Percentiles rank a stretch among this genome's conserved stretches.
These are phyloP conservation scores for Julus scanicus DNA, from an alignment of 2,888 invertebrate genomes.

Conservation along the genomic window DNA sequence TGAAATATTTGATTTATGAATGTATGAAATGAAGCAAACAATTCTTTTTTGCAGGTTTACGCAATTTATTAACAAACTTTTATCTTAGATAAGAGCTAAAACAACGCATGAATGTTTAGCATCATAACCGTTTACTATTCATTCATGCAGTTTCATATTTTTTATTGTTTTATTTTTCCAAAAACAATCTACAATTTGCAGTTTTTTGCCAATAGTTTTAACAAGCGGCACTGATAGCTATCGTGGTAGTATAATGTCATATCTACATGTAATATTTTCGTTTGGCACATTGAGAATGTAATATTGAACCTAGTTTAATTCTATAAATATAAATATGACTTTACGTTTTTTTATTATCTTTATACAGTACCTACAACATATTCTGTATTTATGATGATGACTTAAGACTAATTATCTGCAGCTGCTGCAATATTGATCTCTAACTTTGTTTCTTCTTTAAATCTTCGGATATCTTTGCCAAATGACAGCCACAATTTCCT, in stretches of 20 bases:
- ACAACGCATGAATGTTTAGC: not conserved
- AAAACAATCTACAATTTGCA: not conserved
- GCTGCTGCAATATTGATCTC: too few relatives aligned
- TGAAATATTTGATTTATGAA: too few relatives aligned
- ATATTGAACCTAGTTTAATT: not conserved
- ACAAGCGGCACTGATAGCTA: not conserved
- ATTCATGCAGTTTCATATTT: not conserved
- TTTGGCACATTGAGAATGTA: not conserved
- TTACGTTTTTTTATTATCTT: too few relatives aligned
- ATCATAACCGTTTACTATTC: not conserved
- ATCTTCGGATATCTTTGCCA: too few relatives aligned
- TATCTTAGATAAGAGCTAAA: not conserved
- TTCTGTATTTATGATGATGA: too few relatives aligned
- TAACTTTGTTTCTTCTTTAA: too few relatives aligned
- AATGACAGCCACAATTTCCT: not conserved
- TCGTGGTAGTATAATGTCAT: not conserved
- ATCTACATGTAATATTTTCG: slow-evolving; percentile 10
- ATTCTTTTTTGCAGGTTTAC: not conserved
- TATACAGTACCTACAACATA: too few relatives aligned
- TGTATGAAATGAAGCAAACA: not conserved
- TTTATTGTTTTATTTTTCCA: not conserved
- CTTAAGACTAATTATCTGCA: too few relatives aligned
- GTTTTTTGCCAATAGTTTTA: not conserved
- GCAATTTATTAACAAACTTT: not conserved
- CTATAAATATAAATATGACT: too few relatives aligned